Percentiles rank a stretch among this genome's conserved stretches.
Conservation (phyloP, 2,888 invertebrate species). For the Cephus spinipes region DNA sequence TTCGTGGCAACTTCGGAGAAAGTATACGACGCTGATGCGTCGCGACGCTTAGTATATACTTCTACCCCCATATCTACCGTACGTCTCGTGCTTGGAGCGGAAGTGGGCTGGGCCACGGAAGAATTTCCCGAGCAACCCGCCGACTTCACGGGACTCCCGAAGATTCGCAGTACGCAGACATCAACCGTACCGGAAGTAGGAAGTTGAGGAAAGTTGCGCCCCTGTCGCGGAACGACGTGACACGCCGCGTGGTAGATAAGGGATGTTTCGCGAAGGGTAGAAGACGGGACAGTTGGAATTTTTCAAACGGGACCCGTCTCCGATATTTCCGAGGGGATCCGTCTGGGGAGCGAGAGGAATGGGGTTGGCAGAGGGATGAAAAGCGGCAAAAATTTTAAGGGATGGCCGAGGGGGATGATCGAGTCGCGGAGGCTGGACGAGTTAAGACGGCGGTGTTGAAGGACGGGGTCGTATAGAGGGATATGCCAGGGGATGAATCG, state of each 20-base stretch:
- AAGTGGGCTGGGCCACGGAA: neutral
- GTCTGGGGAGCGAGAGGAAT: neutral
- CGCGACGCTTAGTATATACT: too few relatives aligned
- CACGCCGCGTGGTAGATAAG: neutral
- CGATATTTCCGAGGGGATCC: neutral
- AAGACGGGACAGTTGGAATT: neutral
- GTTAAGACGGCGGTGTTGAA: too few relatives aligned
- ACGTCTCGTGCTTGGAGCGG: too few relatives aligned
- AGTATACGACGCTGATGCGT: neutral
- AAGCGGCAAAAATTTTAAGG: neutral
- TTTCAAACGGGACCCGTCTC: neutral
- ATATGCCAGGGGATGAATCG: too few relatives aligned
- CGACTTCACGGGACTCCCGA: neutral
- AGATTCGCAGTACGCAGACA: neutral
- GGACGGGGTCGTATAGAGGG: too few relatives aligned
- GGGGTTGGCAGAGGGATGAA: neutral
- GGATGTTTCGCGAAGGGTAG: neutral
- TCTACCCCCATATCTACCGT: too few relatives aligned
- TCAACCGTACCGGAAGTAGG: neutral
- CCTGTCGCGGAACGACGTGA: neutral
- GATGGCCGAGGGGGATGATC: neutral
- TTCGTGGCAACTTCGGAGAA: neutral
- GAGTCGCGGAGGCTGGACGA: neutral
- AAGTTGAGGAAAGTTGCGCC: neutral
- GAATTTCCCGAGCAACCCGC: neutral